Conservation (phyloP, 2,797 vertebrate species). For the Acropternis orthonyx region DNA sequence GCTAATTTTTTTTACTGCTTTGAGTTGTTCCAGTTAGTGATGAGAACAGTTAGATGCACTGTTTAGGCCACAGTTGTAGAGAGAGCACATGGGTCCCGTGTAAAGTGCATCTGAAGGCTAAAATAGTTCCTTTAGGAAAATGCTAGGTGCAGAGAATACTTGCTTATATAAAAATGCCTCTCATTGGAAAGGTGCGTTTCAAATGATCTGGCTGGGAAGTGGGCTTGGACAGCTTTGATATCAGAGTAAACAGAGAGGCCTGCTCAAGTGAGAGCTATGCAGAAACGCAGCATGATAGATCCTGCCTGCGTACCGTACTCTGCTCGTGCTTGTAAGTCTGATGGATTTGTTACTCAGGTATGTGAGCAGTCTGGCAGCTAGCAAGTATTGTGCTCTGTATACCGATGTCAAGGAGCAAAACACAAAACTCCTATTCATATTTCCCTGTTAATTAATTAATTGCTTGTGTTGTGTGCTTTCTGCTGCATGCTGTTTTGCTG, state of each 20-base stretch:
- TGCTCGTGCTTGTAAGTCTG: not conserved
- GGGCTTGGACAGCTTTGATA: not conserved
- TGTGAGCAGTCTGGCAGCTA: not conserved
- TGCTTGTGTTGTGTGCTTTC: not conserved
- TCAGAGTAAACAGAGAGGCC: not conserved
- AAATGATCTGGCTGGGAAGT: not conserved
- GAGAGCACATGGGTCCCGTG: not conserved
- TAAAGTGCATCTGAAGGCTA: not conserved
- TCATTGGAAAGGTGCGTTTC: not conserved
- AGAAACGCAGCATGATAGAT: not conserved
- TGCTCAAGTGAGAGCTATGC: not conserved
- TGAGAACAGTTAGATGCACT: not conserved
- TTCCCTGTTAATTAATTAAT: not conserved
- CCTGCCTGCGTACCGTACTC: not conserved
- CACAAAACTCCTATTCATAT: not conserved
- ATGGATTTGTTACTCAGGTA: not conserved
- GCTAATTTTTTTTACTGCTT: not conserved
- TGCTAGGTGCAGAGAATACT: not conserved
- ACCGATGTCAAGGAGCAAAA: not conserved
- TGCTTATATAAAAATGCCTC: not conserved
- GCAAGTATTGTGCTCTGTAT: not conserved
- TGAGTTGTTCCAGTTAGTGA: not conserved
- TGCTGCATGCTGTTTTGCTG: not conserved
- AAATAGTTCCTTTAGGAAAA: not conserved
- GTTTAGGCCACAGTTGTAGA: not conserved